These are phyloP conservation scores for Bufotes viridis DNA, from an alignment of 2,797 vertebrate species.

Conservation along the genomic window DNA sequence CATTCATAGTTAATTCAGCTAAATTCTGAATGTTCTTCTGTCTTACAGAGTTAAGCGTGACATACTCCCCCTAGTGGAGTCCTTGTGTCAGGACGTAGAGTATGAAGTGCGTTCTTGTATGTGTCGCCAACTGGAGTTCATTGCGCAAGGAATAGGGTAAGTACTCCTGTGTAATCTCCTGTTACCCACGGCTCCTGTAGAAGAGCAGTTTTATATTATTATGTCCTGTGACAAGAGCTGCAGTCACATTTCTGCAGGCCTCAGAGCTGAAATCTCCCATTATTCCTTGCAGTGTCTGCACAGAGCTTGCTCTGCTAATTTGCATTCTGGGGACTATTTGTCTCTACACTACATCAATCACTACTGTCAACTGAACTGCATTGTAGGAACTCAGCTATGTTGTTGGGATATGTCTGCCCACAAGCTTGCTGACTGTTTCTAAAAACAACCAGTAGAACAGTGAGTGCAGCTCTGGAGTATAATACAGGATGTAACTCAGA, in stretches of 20 bases:
- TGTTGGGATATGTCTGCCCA: too few relatives aligned
- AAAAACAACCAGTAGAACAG: neutral
- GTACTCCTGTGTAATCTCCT: constrained; percentile 44
- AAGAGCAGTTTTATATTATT: neutral
- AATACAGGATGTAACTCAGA: too few relatives aligned
- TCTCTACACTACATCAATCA: too few relatives aligned
- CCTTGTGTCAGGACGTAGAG: constrained; percentile 90
- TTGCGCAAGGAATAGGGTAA: constrained; percentile 90
- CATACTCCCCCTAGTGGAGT: constrained; percentile 88
- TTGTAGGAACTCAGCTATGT: too few relatives aligned
- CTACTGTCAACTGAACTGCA: too few relatives aligned
- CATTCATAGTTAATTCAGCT: neutral
- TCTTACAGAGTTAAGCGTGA: constrained; percentile 88
- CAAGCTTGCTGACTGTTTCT: neutral
- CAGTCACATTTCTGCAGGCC: neutral
- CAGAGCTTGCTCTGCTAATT: neutral
- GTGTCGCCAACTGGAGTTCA: constrained; percentile 89
- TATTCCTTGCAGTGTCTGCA: neutral
- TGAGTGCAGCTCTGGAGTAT: neutral
- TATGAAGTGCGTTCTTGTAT: constrained; percentile 92
- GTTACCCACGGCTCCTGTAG: neutral
- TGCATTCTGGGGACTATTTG: neutral
- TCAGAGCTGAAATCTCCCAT: neutral
- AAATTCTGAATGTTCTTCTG: neutral
- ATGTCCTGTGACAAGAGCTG: neutral